These are phyloP conservation scores for Threskiornis aethiopicus DNA, from an alignment of 2,797 vertebrate genomes.

Conservation along the genomic window DNA sequence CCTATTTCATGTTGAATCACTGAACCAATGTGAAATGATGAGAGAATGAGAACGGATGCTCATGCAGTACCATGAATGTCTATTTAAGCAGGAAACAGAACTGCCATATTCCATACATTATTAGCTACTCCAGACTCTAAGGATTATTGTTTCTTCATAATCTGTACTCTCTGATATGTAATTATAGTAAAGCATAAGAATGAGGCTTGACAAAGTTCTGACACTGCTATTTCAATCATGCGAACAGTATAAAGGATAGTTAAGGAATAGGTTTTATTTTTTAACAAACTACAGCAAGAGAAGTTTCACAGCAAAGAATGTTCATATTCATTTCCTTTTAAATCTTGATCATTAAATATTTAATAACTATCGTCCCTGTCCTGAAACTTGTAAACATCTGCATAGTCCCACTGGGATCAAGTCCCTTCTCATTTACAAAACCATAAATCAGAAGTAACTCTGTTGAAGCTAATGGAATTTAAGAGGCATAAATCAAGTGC, in stretches of 20 bases:
- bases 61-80: neutral
- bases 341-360: neutral
- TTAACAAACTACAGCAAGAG: conserved; percentile 20
- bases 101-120: neutral
- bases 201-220: neutral
- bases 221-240: neutral
- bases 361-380: neutral
- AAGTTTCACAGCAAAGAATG: neutral
- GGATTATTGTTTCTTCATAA: neutral
- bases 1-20: neutral
- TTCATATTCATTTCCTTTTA: conserved; percentile 7
- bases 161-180: neutral
- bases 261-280: conserved; percentile 32
- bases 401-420: neutral
- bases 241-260: neutral
- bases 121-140: neutral
- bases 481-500: neutral
- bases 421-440: neutral
- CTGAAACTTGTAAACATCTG: neutral
- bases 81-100: neutral
- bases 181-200: neutral
- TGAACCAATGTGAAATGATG: conserved; percentile 20
- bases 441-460: conserved; percentile 9
- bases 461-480: conserved; percentile 16
- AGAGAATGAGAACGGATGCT: neutral